These are phyloP conservation scores for Acrocephalus arundinaceus DNA, from an alignment of 2,113 vertebrate genomes.

Conservation along the genomic window DNA sequence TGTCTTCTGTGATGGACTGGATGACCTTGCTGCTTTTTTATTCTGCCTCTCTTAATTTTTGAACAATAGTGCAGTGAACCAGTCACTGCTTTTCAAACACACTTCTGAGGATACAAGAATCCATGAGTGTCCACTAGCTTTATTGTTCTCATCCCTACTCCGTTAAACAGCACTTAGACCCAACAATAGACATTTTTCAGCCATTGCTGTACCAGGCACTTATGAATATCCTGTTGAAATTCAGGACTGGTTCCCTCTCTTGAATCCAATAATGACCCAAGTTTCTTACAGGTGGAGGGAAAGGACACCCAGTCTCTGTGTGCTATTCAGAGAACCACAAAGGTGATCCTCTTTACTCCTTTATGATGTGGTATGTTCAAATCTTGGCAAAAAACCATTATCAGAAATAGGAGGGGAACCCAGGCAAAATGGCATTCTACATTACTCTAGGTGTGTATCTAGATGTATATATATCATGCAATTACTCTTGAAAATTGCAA, in stretches of 20 bases:
- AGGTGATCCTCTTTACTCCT: neutral
- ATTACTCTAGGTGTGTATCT: too few relatives aligned
- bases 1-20: constrained; percentile 11
- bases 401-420: too few relatives aligned
- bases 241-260: neutral
- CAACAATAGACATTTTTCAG: neutral
- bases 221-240: neutral
- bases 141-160: neutral
- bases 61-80: constrained; percentile 49
- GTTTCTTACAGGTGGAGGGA: neutral
- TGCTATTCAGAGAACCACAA: neutral
- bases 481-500: neutral
- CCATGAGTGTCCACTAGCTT: neutral
- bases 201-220: neutral
- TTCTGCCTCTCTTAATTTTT: constrained; percentile 42
- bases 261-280: neutral
- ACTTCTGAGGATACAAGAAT: constrained; percentile 15
- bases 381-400: neutral
- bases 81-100: constrained; percentile 34
- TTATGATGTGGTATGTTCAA: neutral
- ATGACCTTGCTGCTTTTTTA: constrained; percentile 8
- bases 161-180: neutral
- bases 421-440: too few relatives aligned
- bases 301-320: neutral
- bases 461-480: too few relatives aligned